Evolutionary conservation across 2,113 vertebrate genomes (phyloP).

Genomic region (Anarhynchus alexandrinus): DNA sequence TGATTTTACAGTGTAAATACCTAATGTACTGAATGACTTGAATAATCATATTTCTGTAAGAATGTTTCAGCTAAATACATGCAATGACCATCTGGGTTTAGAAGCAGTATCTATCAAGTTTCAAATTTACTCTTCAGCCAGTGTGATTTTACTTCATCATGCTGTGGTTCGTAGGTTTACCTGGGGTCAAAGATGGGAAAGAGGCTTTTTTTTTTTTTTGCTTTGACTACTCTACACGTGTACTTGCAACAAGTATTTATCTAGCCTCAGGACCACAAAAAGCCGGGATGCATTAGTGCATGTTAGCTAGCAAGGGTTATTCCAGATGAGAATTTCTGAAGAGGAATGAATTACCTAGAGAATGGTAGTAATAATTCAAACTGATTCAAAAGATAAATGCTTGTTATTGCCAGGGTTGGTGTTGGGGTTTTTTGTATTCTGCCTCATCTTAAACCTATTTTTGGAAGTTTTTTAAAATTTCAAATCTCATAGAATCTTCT

Average conservation of each 20-base stretch:
- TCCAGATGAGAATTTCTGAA: not conserved
- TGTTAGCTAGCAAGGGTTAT: not conserved
- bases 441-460: not conserved
- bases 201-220: no score
- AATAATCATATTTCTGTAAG: not conserved
- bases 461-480: not conserved
- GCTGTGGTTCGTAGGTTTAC: not conserved
- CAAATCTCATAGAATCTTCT: not conserved
- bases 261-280: not conserved
- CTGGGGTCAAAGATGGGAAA: not conserved
- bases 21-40: not conserved
- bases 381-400: not conserved
- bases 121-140: not conserved
- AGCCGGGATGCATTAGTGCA: not conserved
- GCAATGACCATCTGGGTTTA: not conserved
- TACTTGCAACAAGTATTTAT: not conserved
- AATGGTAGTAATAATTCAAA: not conserved
- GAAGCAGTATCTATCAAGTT: not conserved
- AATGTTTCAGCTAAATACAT: not conserved
- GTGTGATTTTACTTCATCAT: not conserved
- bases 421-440: not conserved
- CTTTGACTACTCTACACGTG: no score
- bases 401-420: not conserved
- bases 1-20: not conserved
- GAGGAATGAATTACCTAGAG: not conserved